Conservation (phyloP, 2,113 vertebrate species). For the Willisornis vidua region DNA sequence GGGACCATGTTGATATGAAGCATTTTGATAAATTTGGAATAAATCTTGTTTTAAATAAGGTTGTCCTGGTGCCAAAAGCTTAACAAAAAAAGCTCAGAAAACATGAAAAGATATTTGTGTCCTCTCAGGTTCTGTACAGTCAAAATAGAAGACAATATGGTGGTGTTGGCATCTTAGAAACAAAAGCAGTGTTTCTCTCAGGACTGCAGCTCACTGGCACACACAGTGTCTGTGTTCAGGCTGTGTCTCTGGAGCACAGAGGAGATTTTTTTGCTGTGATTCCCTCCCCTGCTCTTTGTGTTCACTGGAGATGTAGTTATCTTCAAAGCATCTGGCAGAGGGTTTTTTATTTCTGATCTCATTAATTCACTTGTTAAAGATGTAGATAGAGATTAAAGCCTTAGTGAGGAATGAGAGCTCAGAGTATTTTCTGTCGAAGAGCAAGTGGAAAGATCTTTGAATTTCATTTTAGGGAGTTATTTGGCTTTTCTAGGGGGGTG, state of each 20-base stretch:
- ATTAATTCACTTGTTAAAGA: neutral
- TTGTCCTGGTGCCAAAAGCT: neutral
- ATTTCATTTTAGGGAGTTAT: neutral
- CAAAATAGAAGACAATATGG: neutral
- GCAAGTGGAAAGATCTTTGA: neutral
- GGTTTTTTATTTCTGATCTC: neutral
- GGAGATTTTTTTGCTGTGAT: neutral
- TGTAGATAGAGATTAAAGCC: neutral
- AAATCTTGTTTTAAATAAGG: neutral
- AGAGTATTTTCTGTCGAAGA: neutral
- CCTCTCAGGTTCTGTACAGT: neutral
- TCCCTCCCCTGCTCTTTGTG: neutral
- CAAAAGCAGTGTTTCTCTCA: neutral
- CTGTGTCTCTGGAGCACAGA: neutral
- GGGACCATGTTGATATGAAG: neutral
- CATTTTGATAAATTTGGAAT: neutral
- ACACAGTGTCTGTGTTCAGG: neutral
- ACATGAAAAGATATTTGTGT: neutral
- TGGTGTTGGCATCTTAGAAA: neutral
- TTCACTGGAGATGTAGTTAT: neutral
- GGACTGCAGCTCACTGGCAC: rapidly evolving
- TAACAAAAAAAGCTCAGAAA: neutral
- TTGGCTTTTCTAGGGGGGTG: neutral
- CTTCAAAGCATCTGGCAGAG: neutral
- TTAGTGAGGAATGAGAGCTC: neutral